Conservation (phyloP, 2,888 invertebrate genomes). For the Melitaea athalia region DNA sequence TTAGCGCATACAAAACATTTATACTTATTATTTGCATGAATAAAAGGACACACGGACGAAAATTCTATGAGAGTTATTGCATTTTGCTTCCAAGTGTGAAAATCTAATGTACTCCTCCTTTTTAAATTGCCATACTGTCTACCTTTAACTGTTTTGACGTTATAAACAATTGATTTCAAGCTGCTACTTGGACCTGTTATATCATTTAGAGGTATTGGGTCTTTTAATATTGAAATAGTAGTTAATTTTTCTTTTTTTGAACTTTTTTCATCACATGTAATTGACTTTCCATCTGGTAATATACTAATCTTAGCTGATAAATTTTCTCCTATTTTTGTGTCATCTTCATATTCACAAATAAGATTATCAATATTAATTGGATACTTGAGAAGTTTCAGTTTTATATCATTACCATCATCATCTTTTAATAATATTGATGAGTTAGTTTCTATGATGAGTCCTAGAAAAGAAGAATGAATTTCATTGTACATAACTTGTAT, state of each 20-base stretch:
- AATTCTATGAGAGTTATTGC: constrained; percentile 60
- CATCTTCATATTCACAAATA: constrained; percentile 47
- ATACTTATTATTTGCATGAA: constrained; percentile 60
- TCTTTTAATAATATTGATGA: constrained; percentile 59
- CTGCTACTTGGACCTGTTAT: constrained; percentile 44
- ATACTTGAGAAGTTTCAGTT: constrained; percentile 54
- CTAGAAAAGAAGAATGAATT: constrained; percentile 60
- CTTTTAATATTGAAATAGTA: constrained; percentile 49
- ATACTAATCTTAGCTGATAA: constrained; percentile 1
- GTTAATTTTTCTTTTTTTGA: constrained; percentile 22
- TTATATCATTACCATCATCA: constrained; percentile 56
- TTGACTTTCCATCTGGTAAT: not conserved
- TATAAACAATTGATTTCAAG: constrained; percentile 45
- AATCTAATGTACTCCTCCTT: constrained; percentile 40
- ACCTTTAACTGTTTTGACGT: constrained; percentile 49
- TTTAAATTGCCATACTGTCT: constrained; percentile 31
- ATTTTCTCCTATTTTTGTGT: constrained; percentile 17
- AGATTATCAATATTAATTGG: constrained; percentile 58
- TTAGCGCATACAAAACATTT: constrained; percentile 64
- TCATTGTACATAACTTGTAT: constrained; percentile 9
- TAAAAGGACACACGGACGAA: constrained; percentile 65
- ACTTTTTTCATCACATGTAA: constrained; percentile 11
- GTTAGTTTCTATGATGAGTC: constrained; percentile 57
- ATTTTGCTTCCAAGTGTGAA: constrained; percentile 56
- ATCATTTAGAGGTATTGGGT: constrained; percentile 55